Evolutionary conservation across 2,113 vertebrate species (phyloP).

Genomic region (Sterrhoptilus dennistouni): DNA sequence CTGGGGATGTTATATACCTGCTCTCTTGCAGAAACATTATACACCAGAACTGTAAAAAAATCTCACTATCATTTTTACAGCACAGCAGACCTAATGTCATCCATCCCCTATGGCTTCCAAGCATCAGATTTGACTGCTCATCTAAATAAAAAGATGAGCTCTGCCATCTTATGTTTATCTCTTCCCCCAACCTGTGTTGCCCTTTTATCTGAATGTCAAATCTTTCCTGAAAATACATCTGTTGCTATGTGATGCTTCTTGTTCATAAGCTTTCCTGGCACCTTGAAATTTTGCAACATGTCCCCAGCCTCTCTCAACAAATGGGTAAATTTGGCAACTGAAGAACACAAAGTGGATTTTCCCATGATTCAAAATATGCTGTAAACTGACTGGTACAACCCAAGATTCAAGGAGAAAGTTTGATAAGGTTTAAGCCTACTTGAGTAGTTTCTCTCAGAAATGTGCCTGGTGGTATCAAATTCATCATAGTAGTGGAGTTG

Average conservation of each 20-base stretch:
- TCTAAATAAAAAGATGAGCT: neutral
- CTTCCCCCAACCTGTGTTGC: neutral
- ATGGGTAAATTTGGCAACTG: neutral
- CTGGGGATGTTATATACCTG: neutral
- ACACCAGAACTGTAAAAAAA: neutral
- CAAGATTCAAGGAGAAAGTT: neutral
- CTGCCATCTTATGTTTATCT: neutral
- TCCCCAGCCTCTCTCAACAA: neutral
- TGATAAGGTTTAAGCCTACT: neutral
- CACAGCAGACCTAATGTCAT: neutral
- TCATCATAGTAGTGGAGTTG: neutral
- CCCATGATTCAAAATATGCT: neutral
- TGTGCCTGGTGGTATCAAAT: neutral
- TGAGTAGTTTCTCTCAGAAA: neutral
- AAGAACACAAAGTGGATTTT: neutral
- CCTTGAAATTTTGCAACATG: neutral
- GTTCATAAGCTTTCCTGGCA: neutral
- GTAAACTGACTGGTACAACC: neutral
- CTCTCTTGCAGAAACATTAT: neutral
- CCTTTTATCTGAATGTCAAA: neutral
- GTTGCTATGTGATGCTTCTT: neutral
- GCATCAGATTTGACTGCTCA: neutral
- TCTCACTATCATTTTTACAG: neutral
- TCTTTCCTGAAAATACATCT: neutral
- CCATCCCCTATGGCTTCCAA: neutral